Evolutionary conservation across 37 sponge, comb jelly and placozoan genomes (phyloP), one percentile per base, ranked within the genome.

Genomic region (Petrosia ficiformis): DNA sequence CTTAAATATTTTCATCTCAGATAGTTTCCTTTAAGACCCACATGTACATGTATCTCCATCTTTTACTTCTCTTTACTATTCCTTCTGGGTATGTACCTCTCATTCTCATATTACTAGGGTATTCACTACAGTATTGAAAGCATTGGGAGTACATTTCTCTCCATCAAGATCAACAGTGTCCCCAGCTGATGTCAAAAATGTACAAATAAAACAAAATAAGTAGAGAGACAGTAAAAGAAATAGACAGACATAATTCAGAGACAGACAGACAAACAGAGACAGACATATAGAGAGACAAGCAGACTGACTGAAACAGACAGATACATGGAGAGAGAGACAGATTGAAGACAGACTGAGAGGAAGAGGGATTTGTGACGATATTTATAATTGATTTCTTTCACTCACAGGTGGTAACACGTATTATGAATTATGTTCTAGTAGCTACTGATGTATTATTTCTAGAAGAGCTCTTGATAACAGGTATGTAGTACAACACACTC

Each of bases 41-140:
- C 30, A 11, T n/a, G 32, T 24, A 19, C 35, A 10, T 16, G 29
- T 48, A 19, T 24, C n/a, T 44, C 36, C 36, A 16, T 33, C 31
- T 10, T 31, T 35, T 63, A 1, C 52, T 39, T 36, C 39, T 37
- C 37, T 38, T 24, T 26, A 36, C 0, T 26, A 36, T 5, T 39
- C 40, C 25, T 19, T 10, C 25, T 1, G 8, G n/a, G 72, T 4
- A 40, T n/a, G n/a, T n/a, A n/a, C n/a, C n/a, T n/a, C n/a, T 48
- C 54, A 19, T 8, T 48, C 8, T 48, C 14, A 14, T 48, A 14
- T 48, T 48, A 48, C 0, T 41, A 86, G 86, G 68, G 90, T 85
- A 64, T 90, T 85, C 82, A 90, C 90, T 24, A 90, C 90, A 48
- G 90, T 90, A 4, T 67, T 90, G 57, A 67, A 31, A 35, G 81